Evolutionary conservation across 2,888 invertebrate species (phyloP), one percentile per base, ranked within the genome.

Genomic region (Cerceris rybyensis): DNA sequence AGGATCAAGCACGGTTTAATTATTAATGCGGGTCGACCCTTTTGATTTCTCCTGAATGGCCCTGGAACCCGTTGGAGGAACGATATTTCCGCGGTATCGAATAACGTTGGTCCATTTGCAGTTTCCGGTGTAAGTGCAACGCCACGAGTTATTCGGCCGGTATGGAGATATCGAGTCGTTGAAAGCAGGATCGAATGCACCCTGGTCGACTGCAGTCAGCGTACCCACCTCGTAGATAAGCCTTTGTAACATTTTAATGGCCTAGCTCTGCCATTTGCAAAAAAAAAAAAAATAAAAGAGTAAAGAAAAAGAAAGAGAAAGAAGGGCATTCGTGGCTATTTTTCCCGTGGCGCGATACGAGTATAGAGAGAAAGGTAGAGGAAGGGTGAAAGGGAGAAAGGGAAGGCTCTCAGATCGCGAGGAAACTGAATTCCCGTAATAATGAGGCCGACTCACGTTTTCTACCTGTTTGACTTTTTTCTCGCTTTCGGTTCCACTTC

Each of bases 41-140:
- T 59, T 14, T 28, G 41, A 43, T 70, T 74, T 59, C 52, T 59
- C 64, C 43, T 39, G 52, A 63, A 41, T 52, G 60, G 7, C 57
- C 61, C 52, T 67, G 39, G 17, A 50, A 54, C 57, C 58, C 46
- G 58, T 70, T 68, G 71, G 14, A 28, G 13, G 54, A 61, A 57
- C 61, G 58, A 67, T 75, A 73, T 66, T 75, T 65, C 63, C 57
- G 55, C 50, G 74, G 67, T 73, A 81, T 81, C 75, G 70, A 71
- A 69, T 78, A 73, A 74, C 70, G 64, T 66, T 16, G 67, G 69
- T 68, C 61, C 66, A 70, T 81, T 73, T 78, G 65, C 70, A 70
- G 67, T 73, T 75, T 75, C 75, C 81, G 78, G 68, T 67, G 70
- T 78, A 82, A 81, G 72, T 70, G 78, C 55, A 17, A 55, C 8